Evolutionary conservation across 2,888 invertebrate species (phyloP), one percentile per base, ranked within the genome.

Genomic region (Junonia oenone): DNA sequence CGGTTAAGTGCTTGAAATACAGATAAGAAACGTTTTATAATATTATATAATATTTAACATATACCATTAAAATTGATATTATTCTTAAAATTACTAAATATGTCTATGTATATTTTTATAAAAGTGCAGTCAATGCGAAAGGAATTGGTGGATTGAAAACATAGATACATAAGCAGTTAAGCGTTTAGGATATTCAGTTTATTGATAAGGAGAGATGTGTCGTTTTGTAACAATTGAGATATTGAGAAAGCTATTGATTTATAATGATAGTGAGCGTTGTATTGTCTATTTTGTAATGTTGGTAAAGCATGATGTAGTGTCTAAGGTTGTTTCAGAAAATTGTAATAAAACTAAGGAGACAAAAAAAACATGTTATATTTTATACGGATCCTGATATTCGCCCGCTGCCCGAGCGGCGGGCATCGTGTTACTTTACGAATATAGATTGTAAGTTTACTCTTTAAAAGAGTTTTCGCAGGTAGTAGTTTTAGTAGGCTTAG

Each of bases 401-500:
- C 69, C 73, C 73, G 64, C 62, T 59, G 64, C 63, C 60, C 56
- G 56, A 51, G 62, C 59, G 72, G 65, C 75, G 78, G 73, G 75
- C 67, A 72, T 73, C 72, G 80, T 82, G 83, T 89, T 89, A 88
- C 72, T 85, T 84, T 84, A 88, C 87, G 87, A 86, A 81, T 63
- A 61, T 89, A 89, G 86, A 67, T 59, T 71, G 78, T 90, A 90
- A 90, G 90, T 84, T 80, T 77, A 75, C 90, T 90, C 90, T 90
- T 89, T 78, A 80, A 90, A 91, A 91, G 90, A 89, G 90, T 84
- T 81, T 87, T 85, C 81, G 85, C 85, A 89, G 86, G 86, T 85
- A 89, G 89, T 89, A 89, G 88, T 79, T 83, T 82, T 88, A 84
- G 81, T 89, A 90, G 84, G 90, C 90, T 90, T 91, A 91, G 89